These are phyloP conservation scores for Xenopus petersii DNA, from an alignment of 2,797 vertebrate genomes.

Conservation along the genomic window DNA sequence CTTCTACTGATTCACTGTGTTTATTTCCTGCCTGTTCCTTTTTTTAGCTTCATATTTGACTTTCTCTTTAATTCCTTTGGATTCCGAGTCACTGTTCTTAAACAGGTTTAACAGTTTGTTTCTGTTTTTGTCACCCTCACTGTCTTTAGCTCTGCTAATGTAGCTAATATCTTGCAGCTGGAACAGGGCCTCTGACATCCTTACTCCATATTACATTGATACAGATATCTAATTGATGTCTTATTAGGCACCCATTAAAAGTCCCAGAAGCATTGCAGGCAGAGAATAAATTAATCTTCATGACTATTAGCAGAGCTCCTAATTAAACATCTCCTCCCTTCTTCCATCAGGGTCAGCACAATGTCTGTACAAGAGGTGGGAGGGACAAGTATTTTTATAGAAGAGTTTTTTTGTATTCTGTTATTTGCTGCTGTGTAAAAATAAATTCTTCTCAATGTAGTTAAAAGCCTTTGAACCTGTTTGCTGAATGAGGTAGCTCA, in stretches of 20 bases:
- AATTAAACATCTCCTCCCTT: slow-evolving; percentile 40
- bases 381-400: slow-evolving; percentile 4
- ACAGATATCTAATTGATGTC: slow-evolving; percentile 42
- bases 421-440: background rate
- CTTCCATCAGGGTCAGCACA: slow-evolving; percentile 28
- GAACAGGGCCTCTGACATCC: slow-evolving; percentile 21
- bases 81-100: no score
- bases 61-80: no score
- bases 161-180: slow-evolving; percentile 19
- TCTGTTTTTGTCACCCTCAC: slow-evolving; percentile 6
- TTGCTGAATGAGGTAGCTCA: no score
- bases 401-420: background rate
- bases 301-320: slow-evolving; percentile 43
- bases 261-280: slow-evolving; percentile 35
- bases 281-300: slow-evolving; percentile 35
- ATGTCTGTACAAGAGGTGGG: background rate
- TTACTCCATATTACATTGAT: slow-evolving; percentile 35
- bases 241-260: slow-evolving; percentile 42
- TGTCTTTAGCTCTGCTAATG: background rate
- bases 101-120: slow-evolving; percentile 1
- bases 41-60: no score
- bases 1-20: no score
- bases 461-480: background rate
- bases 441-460: background rate
- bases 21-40: no score